These are phyloP conservation scores for Hemichromis elongatus DNA, from an alignment of 2,113 vertebrate species.

Conservation along the genomic window DNA sequence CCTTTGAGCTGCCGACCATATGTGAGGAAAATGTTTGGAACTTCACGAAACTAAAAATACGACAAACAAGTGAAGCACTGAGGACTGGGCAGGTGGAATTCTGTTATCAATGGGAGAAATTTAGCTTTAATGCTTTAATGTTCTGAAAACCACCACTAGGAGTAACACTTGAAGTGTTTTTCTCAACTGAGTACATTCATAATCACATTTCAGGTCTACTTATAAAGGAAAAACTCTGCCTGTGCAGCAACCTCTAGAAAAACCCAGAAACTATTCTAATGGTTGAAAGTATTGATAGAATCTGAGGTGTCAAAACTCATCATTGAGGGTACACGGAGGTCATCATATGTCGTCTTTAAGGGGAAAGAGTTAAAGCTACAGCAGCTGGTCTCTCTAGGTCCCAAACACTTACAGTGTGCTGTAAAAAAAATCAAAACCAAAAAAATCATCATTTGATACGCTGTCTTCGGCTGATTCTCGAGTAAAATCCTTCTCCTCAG, in stretches of 20 bases:
- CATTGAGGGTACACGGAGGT: not conserved
- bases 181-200: not conserved
- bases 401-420: not conserved
- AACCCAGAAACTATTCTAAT: not conserved
- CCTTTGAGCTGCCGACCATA: not conserved
- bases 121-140: not conserved
- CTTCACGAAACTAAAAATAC: not conserved
- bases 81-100: not conserved
- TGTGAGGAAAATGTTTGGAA: not conserved
- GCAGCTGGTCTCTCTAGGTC: not conserved
- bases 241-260: not conserved
- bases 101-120: not conserved
- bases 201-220: not conserved
- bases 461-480: not conserved
- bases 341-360: not conserved
- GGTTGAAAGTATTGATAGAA: not conserved
- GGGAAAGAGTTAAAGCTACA: not conserved
- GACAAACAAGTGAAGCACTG: not conserved
- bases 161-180: not conserved
- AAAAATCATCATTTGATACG: not conserved
- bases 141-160: not conserved
- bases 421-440: not conserved
- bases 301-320: not conserved
- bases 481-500: not conserved
- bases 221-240: not conserved